Conservation (phyloP, 30 jellyfish, hydroid and myxozoan genomes). For the Mastigias papua region DNA sequence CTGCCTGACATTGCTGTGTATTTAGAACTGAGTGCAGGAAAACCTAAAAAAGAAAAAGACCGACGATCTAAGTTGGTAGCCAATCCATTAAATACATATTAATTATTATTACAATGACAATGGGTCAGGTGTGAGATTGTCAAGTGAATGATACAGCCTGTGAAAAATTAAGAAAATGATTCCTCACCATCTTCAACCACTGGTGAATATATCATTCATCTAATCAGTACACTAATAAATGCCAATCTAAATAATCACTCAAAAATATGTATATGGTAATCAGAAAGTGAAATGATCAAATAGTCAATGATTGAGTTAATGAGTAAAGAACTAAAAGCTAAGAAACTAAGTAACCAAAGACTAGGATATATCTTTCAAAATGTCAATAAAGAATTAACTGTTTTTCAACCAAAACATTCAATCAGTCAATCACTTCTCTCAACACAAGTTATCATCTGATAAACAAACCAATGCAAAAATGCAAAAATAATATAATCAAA, state of each 20-base stretch:
- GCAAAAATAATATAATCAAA: neutral
- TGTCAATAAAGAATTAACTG: no score
- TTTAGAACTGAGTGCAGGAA: slow-evolving; percentile 12
- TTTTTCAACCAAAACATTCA: neutral
- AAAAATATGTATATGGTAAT: no score
- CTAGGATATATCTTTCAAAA: no score
- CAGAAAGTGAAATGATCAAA: no score
- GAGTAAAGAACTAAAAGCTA: no score
- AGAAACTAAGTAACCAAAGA: no score
- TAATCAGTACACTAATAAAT: neutral
- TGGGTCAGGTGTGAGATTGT: no score
- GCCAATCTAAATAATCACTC: neutral
- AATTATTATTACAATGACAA: no score
- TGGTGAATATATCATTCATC: neutral
- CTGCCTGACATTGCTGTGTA: slow-evolving; percentile 36
- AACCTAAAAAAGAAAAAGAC: slow-evolving; percentile 25
- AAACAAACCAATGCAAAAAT: neutral
- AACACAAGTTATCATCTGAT: neutral
- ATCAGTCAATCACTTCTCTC: neutral
- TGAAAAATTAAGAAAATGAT: neutral
- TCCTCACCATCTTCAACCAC: neutral
- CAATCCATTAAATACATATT: no score
- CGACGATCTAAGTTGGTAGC: no score
- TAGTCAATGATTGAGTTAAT: no score
- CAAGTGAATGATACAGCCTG: neutral